These are phyloP conservation scores for Micropoecilia bifurca DNA, from an alignment of 2,797 vertebrate species.

Conservation along the genomic window DNA sequence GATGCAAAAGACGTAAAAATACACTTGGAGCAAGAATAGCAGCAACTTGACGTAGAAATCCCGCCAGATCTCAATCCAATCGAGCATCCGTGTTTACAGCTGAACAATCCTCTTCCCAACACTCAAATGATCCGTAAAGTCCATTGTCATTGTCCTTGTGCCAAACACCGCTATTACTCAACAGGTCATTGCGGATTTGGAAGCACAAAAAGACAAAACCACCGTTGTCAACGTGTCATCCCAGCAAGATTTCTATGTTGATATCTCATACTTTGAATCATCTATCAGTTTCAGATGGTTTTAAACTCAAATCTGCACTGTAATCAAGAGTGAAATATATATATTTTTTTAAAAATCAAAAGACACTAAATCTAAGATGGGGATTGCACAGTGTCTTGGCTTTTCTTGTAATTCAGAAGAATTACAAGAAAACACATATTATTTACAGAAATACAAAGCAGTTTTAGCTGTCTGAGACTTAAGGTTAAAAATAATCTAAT, in stretches of 20 bases:
- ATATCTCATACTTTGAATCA: not conserved
- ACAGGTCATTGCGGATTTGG: not conserved
- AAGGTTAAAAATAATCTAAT: slow-evolving; percentile 13
- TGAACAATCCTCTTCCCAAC: slow-evolving; percentile 11
- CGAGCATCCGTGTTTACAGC: slow-evolving; percentile 6
- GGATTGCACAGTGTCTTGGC: not conserved
- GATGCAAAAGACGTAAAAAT: slow-evolving; percentile 12
- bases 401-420: not conserved
- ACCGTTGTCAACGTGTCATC: not conserved
- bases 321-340: not conserved
- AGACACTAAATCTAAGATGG: not conserved
- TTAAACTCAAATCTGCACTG: not conserved
- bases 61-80: not conserved
- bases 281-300: not conserved
- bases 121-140: slow-evolving; percentile 4
- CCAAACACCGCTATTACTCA: not conserved
- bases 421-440: not conserved
- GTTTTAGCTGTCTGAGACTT: slow-evolving; percentile 3
- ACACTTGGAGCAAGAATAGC: slow-evolving; percentile 13
- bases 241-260: not conserved
- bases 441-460: not conserved
- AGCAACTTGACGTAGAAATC: slow-evolving; percentile 2
- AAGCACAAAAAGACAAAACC: not conserved
- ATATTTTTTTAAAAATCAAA: not conserved
- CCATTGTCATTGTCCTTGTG: not conserved